Evolutionary conservation across 2,797 vertebrate species (phyloP), one percentile per base, ranked within the genome.

Genomic region (Alcedo atthis): DNA sequence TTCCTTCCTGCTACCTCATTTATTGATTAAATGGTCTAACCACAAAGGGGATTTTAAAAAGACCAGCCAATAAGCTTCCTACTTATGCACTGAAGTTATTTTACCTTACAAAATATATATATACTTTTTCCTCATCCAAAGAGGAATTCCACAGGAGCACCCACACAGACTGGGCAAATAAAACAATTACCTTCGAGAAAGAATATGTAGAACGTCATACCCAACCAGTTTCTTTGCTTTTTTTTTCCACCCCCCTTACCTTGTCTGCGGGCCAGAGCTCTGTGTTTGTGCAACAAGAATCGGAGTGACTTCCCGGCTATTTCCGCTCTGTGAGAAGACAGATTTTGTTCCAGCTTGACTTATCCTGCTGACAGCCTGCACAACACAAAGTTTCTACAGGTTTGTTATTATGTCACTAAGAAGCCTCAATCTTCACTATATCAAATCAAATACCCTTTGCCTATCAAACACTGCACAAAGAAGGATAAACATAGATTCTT

Each of bases 251-350:
- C 9, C 68, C 11, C 10, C 92, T 66, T 98, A 99, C 98, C 99
- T 99, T 94, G 98, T 98, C 96, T 99, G 99, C 77, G 99, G 98
- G 59, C 98, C 98, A 59, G 98, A 98, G 96, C 97, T 98, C 97
- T 99, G 98, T 51, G 98, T 98, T 96, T 98, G 99, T 98, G 98
- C 99, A 97, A 99, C 98, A 68, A 99, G 99, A 88, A 99, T 95
- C 78, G 99, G 99, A 82, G 99, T 98, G 75, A 99, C 98, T 68
- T 99, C 99, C 93, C 99, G 98, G 95, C 99, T 99, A 92, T 99
- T 99, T 51, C 99, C 99, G 28, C 98, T 99, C 95, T 99, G 99
- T 62, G 98, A 98, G 97, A 99, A 99, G 94, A 99, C 99, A 40
- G 99, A 99, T 74, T 99, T 99, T 26, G 98, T 98, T 92, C 98